phyloP scores from a whole-genome alignment of 2,888 invertebrate species.

The Ganaspis brasiliensis region DNA sequence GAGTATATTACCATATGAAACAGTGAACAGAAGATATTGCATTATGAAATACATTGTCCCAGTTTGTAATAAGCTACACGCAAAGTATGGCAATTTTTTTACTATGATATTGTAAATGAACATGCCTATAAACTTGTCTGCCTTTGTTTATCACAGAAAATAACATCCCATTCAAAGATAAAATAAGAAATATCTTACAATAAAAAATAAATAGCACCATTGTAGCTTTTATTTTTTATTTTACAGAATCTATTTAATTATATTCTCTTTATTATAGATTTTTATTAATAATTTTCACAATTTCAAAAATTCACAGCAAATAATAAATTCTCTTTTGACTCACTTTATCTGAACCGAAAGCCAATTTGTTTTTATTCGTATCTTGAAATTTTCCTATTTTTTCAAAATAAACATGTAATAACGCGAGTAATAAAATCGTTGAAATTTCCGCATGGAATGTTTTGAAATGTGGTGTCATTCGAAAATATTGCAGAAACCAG shows the following conservation, averaged over 20 bases:
- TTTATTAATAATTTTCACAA: no score
- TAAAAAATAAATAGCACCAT: not conserved
- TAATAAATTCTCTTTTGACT: no score
- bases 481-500: slow-evolving; percentile 47
- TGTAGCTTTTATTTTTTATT: slow-evolving; percentile 6
- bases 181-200: not conserved
- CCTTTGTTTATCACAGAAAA: not conserved
- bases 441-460: slow-evolving; percentile 5
- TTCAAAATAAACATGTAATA: not conserved
- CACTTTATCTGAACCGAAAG: not conserved
- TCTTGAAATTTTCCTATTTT: not conserved
- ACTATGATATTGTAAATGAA: not conserved
- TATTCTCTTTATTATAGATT: no score
- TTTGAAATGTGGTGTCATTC: slow-evolving; percentile 18
- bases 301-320: no score
- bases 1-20: not conserved
- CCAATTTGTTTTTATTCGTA: not conserved
- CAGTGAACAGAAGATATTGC: not conserved
- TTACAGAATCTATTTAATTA: no score
- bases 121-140: not conserved
- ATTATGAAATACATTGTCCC: slow-evolving; percentile 5
- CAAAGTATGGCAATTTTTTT: slow-evolving; percentile 14
- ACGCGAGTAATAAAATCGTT: not conserved
- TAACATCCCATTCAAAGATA: not conserved
- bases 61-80: slow-evolving; percentile 9